A percentile compares a stretch with the other conserved stretches of the same genome.
Evolutionary conservation across 2,113 vertebrate species (phyloP).

Genomic region (Barnardius zonarius): DNA sequence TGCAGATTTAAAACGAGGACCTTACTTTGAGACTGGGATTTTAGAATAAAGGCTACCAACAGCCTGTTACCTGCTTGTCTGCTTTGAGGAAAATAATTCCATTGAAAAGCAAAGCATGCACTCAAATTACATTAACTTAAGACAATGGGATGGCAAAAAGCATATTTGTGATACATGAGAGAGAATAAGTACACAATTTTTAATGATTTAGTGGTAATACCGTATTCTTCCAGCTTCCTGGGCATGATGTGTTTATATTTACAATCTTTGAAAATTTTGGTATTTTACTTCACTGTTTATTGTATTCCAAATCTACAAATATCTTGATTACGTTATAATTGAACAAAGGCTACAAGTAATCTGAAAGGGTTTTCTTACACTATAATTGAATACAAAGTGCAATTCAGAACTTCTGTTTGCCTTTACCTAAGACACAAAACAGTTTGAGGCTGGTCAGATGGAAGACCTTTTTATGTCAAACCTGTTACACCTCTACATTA

Average conservation of each 20-base stretch:
- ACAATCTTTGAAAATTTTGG: background rate
- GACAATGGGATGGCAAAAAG: background rate
- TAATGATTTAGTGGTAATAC: background rate
- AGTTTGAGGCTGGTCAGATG: background rate
- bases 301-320: background rate
- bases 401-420: background rate
- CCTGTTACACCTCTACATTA: background rate
- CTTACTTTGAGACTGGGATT: background rate
- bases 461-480: background rate
- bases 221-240: background rate
- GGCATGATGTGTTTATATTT: background rate
- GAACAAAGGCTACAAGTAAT: background rate
- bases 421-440: background rate
- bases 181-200: background rate
- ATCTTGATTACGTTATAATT: background rate
- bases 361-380: background rate
- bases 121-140: background rate
- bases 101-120: background rate
- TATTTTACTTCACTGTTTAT: background rate
- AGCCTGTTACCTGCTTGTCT: background rate
- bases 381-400: background rate
- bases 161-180: background rate
- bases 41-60: background rate
- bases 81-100: background rate
- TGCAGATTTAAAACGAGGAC: background rate